Base-by-base conservation (phyloP, 1,140 invertebrate genomes). In the Drosophila setifemur region DNA sequence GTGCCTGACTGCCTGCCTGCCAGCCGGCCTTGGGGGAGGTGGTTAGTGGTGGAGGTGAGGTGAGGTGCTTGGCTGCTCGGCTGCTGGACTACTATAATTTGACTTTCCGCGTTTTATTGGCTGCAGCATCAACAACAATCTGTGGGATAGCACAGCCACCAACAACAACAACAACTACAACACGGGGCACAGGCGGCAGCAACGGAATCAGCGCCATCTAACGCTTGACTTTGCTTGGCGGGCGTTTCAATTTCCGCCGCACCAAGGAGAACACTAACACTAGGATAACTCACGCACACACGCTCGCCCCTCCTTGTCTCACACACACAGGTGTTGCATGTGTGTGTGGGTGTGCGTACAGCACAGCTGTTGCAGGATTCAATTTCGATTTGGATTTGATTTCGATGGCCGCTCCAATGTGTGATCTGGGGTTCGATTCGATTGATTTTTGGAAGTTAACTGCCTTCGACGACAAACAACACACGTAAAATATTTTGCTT, bases 151-250 rank as follows among this genome's bases (percentile, higher is more conserved):
- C 14, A 48, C 23, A 58, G 40, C 64, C 29, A 42, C 21, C 4
- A 12, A 49, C 35, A 33, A 28, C 29, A 43, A 45, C 23, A 42
- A 29, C 44, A 63, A 68, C 57, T 57, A 79, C 52, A 58, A 55
- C 53, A 78, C 61, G 64, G 61, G 26, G 39, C 55, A 61, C 28
- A 70, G 50, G 53, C 60, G 35, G 42, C 54, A 57, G 49, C 48
- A 48, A 54, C 63, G 7, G 7, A 8, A 8, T 12, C 33, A 60
- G 76, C 72, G 82, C 61, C 76, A 86, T 81, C 76, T 69, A 81
- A 63, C 82, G 77, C 50, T 50, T 72, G 75, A 73, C 70, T 73
- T 48, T 68, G 71, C 42, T 55, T 35, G 35, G 29, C 42, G 42
- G 42, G 12, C 42, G 42, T 52, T 45, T 29, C n/a, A 54, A 67